Evolutionary conservation across 1,140 invertebrate species (phyloP).

Genomic region (Bombus turneri): DNA sequence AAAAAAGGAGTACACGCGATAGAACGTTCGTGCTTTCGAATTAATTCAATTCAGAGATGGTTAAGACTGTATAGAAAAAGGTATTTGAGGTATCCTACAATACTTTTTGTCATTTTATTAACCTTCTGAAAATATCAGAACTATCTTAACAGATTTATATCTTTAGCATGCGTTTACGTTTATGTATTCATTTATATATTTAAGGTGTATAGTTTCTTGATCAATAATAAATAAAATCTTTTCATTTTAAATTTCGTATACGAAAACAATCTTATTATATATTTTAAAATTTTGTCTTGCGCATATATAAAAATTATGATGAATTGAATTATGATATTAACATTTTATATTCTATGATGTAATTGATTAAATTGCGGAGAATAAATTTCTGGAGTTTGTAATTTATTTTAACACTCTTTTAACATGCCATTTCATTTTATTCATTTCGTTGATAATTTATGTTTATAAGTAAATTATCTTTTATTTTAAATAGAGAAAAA

Average conservation of each 20-base stretch:
- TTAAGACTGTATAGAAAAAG: slow-evolving; percentile 60
- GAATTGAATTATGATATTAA: background rate
- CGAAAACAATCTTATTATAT: background rate
- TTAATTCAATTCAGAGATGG: slow-evolving; percentile 42
- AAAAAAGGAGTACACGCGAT: slow-evolving; percentile 10
- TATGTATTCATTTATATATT: slow-evolving; percentile 57
- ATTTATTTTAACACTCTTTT: slow-evolving; percentile 2
- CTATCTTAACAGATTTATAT: slow-evolving; percentile 50
- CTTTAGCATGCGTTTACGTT: slow-evolving; percentile 50
- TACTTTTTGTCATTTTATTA: slow-evolving; percentile 52
- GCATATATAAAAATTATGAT: background rate
- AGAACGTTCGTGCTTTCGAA: slow-evolving; percentile 33
- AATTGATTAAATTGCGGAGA: background rate
- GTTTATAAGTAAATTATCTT: background rate
- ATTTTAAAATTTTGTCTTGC: background rate
- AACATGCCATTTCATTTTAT: background rate
- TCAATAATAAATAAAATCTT: slow-evolving; percentile 61
- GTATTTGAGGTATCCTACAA: slow-evolving; percentile 29
- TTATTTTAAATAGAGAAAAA: background rate
- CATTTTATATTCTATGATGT: background rate
- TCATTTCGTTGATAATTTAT: background rate
- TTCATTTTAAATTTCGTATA: slow-evolving; percentile 57
- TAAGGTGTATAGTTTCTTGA: slow-evolving; percentile 66
- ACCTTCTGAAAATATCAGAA: slow-evolving; percentile 20
- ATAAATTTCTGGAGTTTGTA: background rate